These are phyloP conservation scores for Bolborhynchus lineola DNA, from an alignment of 2,113 vertebrate genomes.

Conservation along the genomic window DNA sequence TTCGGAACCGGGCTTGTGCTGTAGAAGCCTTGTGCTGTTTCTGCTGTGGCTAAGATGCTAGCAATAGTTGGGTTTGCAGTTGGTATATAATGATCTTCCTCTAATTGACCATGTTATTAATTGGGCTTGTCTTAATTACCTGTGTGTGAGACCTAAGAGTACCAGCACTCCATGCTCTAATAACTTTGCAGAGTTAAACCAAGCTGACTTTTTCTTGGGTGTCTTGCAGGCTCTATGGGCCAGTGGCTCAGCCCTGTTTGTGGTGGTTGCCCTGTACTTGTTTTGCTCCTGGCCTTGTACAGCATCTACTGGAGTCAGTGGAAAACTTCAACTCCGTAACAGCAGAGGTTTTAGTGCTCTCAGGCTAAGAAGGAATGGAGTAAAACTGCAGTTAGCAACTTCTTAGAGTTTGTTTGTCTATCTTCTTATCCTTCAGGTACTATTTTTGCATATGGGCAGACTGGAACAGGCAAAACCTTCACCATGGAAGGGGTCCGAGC, in stretches of 20 bases:
- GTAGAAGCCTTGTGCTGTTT: background rate
- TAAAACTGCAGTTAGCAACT: background rate
- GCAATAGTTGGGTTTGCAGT: background rate
- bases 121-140: background rate
- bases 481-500: conserved; percentile 98
- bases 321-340: background rate
- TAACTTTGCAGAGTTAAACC: background rate
- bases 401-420: background rate
- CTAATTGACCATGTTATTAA: background rate
- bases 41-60: background rate
- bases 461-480: conserved; percentile 98
- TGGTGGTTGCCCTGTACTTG: background rate
- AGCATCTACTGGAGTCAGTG: background rate
- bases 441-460: conserved; percentile 99
- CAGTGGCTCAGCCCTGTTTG: background rate
- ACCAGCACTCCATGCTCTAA: background rate
- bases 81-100: background rate
- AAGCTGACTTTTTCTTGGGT: background rate
- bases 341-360: background rate
- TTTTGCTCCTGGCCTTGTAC: background rate
- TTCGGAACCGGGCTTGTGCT: background rate
- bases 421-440: conserved; percentile 81
- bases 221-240: background rate
- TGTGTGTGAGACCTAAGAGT: background rate
- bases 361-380: background rate